Conservation (phyloP, 1,140 invertebrate genomes). For the Drosophila cardini region DNA sequence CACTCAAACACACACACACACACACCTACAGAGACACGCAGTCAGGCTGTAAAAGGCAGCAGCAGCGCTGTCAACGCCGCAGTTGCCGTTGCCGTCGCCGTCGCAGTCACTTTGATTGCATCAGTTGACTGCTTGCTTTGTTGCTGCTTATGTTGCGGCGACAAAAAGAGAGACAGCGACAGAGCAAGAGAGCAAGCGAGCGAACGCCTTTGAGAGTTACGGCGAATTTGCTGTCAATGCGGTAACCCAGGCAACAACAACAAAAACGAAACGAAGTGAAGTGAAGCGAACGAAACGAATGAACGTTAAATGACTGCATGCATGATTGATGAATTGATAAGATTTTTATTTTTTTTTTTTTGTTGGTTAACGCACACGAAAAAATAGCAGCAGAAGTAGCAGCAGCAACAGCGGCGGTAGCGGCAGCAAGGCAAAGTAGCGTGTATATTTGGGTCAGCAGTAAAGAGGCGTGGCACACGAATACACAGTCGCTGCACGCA, state of each 20-base stretch:
- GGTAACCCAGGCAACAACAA: slow-evolving; percentile 56
- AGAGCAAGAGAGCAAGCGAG: slow-evolving; percentile 28
- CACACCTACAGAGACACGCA: not conserved
- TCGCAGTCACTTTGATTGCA: slow-evolving; percentile 42
- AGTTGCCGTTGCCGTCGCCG: not conserved
- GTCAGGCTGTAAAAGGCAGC: slow-evolving; percentile 1
- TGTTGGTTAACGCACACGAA: slow-evolving; percentile 37
- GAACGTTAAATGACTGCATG: slow-evolving; percentile 77
- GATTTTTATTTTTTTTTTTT: slow-evolving; percentile 64
- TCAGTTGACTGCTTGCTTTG: slow-evolving; percentile 29
- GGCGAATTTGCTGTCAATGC: slow-evolving; percentile 61
- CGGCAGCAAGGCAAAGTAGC: not conserved
- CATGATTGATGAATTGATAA: slow-evolving; percentile 81
- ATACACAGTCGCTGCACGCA: slow-evolving; percentile 33
- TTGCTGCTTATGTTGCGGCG: slow-evolving; percentile 39
- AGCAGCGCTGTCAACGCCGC: slow-evolving; percentile 18
- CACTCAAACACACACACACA: not conserved
- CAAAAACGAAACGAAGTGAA: slow-evolving; percentile 31
- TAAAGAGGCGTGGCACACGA: slow-evolving; percentile 58
- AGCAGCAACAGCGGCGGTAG: too few relatives aligned
- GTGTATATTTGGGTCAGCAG: slow-evolving; percentile 67
- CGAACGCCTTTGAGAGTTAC: slow-evolving; percentile 30
- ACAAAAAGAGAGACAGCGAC: slow-evolving; percentile 29
- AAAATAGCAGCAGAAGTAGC: not conserved
- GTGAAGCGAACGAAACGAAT: slow-evolving; percentile 18